These are phyloP conservation scores for Anguilla obscura DNA, from an alignment of 2,797 vertebrate genomes.

Conservation along the genomic window DNA sequence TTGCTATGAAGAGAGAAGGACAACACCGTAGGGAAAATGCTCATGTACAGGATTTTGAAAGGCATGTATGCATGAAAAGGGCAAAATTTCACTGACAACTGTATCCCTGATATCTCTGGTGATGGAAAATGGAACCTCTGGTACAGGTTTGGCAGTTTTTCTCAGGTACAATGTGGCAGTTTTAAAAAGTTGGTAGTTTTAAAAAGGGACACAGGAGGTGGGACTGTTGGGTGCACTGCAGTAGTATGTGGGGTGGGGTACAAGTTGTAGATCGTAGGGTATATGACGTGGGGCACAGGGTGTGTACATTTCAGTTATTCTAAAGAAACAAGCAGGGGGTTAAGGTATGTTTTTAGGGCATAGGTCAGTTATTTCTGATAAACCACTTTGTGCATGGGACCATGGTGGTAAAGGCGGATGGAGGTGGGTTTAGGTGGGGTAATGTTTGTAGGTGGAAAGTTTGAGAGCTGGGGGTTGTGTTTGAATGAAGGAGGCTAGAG, in stretches of 20 bases:
- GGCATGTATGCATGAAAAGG: background rate
- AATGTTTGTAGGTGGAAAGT: background rate
- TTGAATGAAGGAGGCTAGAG: background rate
- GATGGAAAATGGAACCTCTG: background rate
- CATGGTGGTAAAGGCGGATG: background rate
- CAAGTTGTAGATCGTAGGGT: too few species aligned
- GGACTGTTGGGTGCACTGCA: too few species aligned
- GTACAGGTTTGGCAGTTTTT: background rate
- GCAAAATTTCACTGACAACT: background rate
- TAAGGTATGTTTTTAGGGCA: too few species aligned
- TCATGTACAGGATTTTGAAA: background rate
- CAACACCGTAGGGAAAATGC: too few species aligned
- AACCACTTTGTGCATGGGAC: background rate
- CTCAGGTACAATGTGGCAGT: too few species aligned
- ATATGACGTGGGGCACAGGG: too few species aligned
- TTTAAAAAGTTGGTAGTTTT: too few species aligned
- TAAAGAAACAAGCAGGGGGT: too few species aligned
- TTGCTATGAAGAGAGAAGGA: too few species aligned
- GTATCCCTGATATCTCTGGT: background rate
- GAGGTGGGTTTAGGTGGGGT: background rate
- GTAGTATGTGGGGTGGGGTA: too few species aligned
- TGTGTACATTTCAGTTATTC: too few species aligned
- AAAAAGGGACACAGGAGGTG: too few species aligned
- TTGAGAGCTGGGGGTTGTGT: background rate
- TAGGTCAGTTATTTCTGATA: background rate